phyloP scores from a whole-genome alignment of 37 sponge, comb jelly and placozoan genomes.

The Aplysina aerophoba region DNA sequence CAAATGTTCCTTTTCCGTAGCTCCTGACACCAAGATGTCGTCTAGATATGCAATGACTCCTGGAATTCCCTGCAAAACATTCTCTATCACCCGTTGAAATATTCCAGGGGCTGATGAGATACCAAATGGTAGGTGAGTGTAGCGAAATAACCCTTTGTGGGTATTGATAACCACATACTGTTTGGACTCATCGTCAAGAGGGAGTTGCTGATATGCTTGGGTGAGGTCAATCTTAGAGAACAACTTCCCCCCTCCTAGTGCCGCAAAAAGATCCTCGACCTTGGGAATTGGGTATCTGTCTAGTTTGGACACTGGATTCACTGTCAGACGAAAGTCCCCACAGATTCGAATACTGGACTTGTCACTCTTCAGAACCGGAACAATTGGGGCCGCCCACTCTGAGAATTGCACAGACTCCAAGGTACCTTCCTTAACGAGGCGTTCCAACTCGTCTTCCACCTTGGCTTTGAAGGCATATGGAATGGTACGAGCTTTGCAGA shows the following conservation, averaged over 20 bases:
- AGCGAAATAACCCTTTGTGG: background rate
- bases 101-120: conserved; percentile 21
- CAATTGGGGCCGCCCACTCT: background rate
- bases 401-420: background rate
- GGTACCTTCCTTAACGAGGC: background rate
- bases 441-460: background rate
- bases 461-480: background rate
- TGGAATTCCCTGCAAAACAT: background rate
- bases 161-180: conserved; percentile 30
- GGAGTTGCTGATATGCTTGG: conserved; percentile 26
- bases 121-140: background rate
- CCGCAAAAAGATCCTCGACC: conserved; percentile 16
- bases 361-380: background rate
- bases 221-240: conserved; percentile 17
- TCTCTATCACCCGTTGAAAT: conserved; percentile 30
- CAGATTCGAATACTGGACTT: background rate
- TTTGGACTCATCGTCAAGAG: conserved; percentile 23
- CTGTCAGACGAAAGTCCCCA: background rate
- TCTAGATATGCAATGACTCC: conserved; percentile 2
- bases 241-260: conserved; percentile 5
- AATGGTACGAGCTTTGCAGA: background rate
- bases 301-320: background rate
- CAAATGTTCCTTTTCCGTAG: conserved; percentile 22
- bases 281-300: conserved; percentile 4
- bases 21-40: conserved; percentile 26